Conservation (phyloP, 2,888 invertebrate species). For the Ennomos erosarius region DNA sequence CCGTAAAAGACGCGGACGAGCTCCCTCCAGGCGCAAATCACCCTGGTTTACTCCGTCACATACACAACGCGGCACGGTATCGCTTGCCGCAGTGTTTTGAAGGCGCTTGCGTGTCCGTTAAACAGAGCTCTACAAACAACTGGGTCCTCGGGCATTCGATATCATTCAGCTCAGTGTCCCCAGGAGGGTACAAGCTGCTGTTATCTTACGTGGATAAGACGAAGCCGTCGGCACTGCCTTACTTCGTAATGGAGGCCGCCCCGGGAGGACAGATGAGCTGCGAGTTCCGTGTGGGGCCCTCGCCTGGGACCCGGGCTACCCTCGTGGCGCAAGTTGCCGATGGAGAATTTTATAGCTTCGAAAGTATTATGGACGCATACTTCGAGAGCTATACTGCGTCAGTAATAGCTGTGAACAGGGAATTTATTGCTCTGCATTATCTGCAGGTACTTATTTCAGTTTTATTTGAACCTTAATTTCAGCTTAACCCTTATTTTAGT, state of each 20-base stretch:
- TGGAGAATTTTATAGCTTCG: conserved; percentile 72
- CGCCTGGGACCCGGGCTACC: conserved; percentile 65
- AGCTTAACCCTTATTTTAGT: too few species aligned
- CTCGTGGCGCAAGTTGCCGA: conserved; percentile 74
- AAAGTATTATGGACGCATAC: conserved; percentile 75
- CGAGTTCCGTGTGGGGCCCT: conserved; percentile 73
- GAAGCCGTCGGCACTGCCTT: conserved; percentile 64
- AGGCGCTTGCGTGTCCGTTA: conserved; percentile 71
- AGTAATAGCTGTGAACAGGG: conserved; percentile 75
- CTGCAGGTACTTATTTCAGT: conserved; percentile 64
- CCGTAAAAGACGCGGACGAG: conserved; percentile 49
- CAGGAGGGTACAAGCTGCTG: conserved; percentile 76
- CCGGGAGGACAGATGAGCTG: conserved; percentile 80
- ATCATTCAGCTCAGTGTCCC: conserved; percentile 78
- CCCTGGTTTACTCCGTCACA: conserved; percentile 74
- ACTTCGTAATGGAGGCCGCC: conserved; percentile 79
- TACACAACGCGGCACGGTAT: conserved; percentile 75
- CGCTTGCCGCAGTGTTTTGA: conserved; percentile 80
- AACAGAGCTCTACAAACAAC: conserved; percentile 64
- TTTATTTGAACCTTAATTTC: too few species aligned
- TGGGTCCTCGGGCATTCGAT: conserved; percentile 76
- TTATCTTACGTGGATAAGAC: conserved; percentile 69
- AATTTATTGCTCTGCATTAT: conserved; percentile 77
- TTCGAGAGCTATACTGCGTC: conserved; percentile 71
- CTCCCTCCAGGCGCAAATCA: conserved; percentile 64